These are phyloP conservation scores for Crypturellus tataupa DNA, from an alignment of 2,797 vertebrate species.

Conservation along the genomic window DNA sequence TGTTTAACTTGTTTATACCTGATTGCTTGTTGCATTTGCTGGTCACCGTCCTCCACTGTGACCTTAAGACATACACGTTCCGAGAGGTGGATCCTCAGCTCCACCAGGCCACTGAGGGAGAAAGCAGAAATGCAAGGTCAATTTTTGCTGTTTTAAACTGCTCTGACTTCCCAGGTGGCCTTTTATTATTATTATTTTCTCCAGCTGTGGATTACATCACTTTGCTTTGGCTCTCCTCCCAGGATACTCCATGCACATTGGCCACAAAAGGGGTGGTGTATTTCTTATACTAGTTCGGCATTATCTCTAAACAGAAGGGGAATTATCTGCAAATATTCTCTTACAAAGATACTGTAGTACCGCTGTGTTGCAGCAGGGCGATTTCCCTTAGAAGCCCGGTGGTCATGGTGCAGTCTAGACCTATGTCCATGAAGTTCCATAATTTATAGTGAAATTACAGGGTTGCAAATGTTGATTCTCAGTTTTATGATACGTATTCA, in stretches of 20 bases:
- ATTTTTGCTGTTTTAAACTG: not conserved
- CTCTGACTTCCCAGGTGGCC: not conserved
- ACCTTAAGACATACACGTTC: not conserved
- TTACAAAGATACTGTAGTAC: rapidly evolving
- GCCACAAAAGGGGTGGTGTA: rapidly evolving
- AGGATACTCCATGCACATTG: not conserved
- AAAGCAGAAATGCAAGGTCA: not conserved
- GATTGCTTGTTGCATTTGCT: not conserved
- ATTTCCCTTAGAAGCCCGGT: not conserved
- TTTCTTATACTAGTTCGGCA: not conserved
- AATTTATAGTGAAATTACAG: not conserved
- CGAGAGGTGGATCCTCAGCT: not conserved
- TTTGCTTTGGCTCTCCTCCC: not conserved
- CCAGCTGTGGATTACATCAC: not conserved
- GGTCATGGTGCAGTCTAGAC: not conserved
- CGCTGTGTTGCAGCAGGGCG: not conserved
- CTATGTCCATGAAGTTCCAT: not conserved
- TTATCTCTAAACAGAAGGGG: not conserved
- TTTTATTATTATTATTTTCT: not conserved
- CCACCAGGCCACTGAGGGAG: not conserved
- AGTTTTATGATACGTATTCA: not conserved
- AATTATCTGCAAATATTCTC: not conserved
- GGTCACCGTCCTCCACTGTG: not conserved
- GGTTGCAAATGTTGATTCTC: not conserved
- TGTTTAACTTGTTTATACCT: not conserved